These are phyloP conservation scores for Menura novaehollandiae DNA, from an alignment of 2,113 vertebrate genomes.

Conservation along the genomic window DNA sequence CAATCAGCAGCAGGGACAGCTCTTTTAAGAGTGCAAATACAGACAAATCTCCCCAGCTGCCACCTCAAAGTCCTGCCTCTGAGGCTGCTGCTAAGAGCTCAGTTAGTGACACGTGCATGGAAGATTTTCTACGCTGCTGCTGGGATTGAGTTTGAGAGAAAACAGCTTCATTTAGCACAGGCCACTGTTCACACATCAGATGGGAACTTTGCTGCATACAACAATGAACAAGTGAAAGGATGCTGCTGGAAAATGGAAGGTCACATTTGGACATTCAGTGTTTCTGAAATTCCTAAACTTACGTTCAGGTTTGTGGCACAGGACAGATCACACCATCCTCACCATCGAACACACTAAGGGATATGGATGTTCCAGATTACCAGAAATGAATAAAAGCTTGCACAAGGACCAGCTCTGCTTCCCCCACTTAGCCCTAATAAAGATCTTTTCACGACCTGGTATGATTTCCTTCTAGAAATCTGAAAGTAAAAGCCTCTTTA, in stretches of 20 bases:
- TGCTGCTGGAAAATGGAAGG: not conserved
- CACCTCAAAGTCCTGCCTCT: not conserved
- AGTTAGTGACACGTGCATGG: rapidly evolving
- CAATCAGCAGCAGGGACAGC: not conserved
- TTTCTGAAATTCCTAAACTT: not conserved
- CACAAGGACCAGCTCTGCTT: not conserved
- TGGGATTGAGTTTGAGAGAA: not conserved
- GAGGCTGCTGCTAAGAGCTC: not conserved
- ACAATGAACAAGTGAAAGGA: not conserved
- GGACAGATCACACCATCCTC: not conserved
- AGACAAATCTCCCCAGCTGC: not conserved
- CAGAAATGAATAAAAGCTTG: not conserved
- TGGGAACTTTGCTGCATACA: not conserved
- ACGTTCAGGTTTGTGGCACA: not conserved
- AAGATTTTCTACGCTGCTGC: not conserved
- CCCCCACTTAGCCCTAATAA: not conserved
- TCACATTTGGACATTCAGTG: not conserved
- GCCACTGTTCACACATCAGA: not conserved
- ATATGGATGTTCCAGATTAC: not conserved
- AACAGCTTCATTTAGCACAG: not conserved
- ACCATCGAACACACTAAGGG: not conserved
- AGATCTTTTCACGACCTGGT: not conserved
- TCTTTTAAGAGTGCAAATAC: not conserved
- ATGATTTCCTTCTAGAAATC: not conserved
- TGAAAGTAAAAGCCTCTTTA: conserved; percentile 2